Base-by-base conservation (phyloP, 2,888 invertebrate species). In the Altica lythri region DNA sequence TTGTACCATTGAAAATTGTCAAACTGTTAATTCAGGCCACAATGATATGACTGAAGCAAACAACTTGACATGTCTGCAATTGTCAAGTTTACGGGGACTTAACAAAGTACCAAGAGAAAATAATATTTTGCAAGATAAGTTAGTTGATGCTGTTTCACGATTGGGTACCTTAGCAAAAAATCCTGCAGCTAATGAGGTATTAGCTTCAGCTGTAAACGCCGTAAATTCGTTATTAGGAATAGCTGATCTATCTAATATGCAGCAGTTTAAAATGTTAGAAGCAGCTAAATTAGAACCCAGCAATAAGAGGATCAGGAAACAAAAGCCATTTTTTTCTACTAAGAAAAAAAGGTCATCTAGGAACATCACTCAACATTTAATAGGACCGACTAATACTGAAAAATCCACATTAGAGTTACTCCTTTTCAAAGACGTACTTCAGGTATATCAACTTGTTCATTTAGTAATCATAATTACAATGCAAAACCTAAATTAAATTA, bases 191-290 rank as follows among this genome's bases (percentile, higher is more conserved):
- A 17, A 17, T 35, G 35, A 35, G 17, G 17, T 17, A 35, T 17
- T 35, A 35, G 16, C 35, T 6, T 27, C 27, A n/a, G 27, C 27
- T 27, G n/a, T 27, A 27, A 27, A 27, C 27, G 35, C 17, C 13
- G 17, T 17, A 16, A 35, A 35, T 17, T 35, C 35, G 17, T 35
- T 35, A 35, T 35, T 35, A 35, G 17, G 17, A 35, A 35, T 35
- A 35, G 17, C 35, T 17, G 35, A 35, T 16, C 16, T 17, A 35
- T 17, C 35, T 35, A 17, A 35, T 10, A 17, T n/a, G 35, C 6
- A 35, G 17, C 35, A 17, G 17, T 1, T 35, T 10, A 16, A 35
- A 35, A 35, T 35, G 16, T 14, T 16, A 35, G 17, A 35, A 35
- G 35, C 16, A 35, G 16, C 8, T 17, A 35, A 35, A 17, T 17